Evolutionary conservation across 2,113 vertebrate species (phyloP), one percentile per base, ranked within the genome.

Genomic region (Eclectus roratus): DNA sequence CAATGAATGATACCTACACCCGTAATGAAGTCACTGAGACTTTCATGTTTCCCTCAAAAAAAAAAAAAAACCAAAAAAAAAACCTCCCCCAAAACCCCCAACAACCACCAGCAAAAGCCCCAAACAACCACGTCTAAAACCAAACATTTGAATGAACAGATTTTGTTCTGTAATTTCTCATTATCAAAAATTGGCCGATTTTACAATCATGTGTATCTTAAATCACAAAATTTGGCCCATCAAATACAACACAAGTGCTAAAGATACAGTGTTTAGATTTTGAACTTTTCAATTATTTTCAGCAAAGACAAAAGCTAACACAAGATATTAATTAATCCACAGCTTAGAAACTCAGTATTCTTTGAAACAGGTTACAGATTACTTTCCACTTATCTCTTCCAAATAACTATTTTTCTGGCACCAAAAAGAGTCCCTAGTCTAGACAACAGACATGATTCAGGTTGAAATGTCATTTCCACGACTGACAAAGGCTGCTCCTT

Each of bases 171-270:
- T 25, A n/a, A 44, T 19, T 13, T 65, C 39, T 44, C 17, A 0
- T 23, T 55, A 35, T 5, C 2, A 70, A 56, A 65, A 55, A 50
- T 1, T 16, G 17, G 7, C 33, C 13, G 11, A n/a, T 29, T 82
- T 55, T 33, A 49, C 44, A 85, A 10, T 21, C 15, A 16, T 15
- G n/a, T 0, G 0, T 6, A 15, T 25, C 17, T 41, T 58, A 55
- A 55, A 66, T 14, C 31, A 58, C 37, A 58, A 44, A 33, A 50
- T 58, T 4, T 21, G 23, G 17, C 31, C 46, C 44, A 58, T 27
- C 9, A 47, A 68, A 73, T 7, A 64, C 8, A 52, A 52, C 4
- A 64, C 23, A 52, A 27, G 46, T 17, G 3, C 24, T 77, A 56
- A 81, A 71, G 31, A 47, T 7, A 35, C 1, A 9, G 64, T 7